Base-by-base conservation (phyloP, 2,113 vertebrate genomes). In the Salvelinus alpinus region DNA sequence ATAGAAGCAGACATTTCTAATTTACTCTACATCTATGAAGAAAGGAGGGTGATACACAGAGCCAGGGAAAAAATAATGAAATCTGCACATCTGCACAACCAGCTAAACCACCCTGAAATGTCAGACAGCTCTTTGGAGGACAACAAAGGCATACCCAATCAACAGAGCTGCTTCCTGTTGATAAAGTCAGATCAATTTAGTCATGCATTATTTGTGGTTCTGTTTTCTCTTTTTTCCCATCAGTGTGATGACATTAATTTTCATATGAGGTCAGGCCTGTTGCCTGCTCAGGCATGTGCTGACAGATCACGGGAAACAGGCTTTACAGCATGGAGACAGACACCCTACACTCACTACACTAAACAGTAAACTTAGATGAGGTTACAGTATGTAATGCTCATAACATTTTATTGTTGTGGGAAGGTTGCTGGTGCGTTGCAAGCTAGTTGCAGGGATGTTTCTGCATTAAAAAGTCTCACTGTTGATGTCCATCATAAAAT, bases 181-280 rank as follows among this genome's bases (percentile, higher is more conserved):
- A 64, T 78, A 72, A 87, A 83, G 60, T 73, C 84, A 82, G 74
- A 82, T 72, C 2, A 80, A 85, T 78, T 82, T 80, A 82, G 73
- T 85, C 86, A 84, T 79, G 77, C 81, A 82, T 86, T 74, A 79
- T 82, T 83, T 79, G 78, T 76, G 70, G 11, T 1, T 54, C 27
- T 79, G 27, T 83, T 78, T 38, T 69, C 5, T 48, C 54, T 16
- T 34, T 54, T 67, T 75, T 71, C 77, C 24, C 38, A 78, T 79
- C 14, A 54, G 80, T 80, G 66, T 64, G 74, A 86, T 84, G 86
- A 91, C 82, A 79, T 76, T 82, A 71, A 67, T 74, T 82, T 86
- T 83, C 68, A 79, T 78, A 73, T 78, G 69, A 83, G 86, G 84
- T 83, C 86, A 83, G 76, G 54, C 76, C 64, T 75, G 60, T 64